Evolutionary conservation across 2,113 vertebrate species (phyloP), one percentile per base, ranked within the genome.

Genomic region (Nycticorax nycticorax): DNA sequence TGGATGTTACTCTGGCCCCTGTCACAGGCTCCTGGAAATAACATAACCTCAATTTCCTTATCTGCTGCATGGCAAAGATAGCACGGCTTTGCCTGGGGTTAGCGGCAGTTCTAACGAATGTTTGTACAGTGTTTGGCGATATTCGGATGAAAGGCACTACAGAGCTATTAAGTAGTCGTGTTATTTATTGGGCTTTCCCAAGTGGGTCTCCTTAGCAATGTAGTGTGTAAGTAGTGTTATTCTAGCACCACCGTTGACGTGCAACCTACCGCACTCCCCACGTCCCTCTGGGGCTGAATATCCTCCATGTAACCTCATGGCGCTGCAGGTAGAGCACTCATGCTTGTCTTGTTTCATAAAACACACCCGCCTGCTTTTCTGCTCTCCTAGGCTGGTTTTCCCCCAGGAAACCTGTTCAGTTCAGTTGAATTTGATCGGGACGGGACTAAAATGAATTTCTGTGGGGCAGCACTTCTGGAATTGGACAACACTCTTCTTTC

Each of bases 151-250:
- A 93, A 95, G 72, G 59, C 68, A 84, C 89, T 81, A 62, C 68
- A 78, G 76, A 67, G 22, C n/a, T 86, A 66, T 62, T 88, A 83
- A 85, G 86, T n/a, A 83, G 74, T 66, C 1, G 1, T 71, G 75
- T 83, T 89, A 63, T 91, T 95, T 88, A 77, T 85, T 88, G 59
- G 85, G 68, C 50, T 85, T 90, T 89, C 79, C 91, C 76, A 88
- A 92, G 75, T 74, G 72, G 45, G 9, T 55, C 17, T 85, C 76
- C 83, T 95, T 55, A 86, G 81, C 79, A 69, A 50, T 80, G 83
- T 12, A 74, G 37, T 74, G 59, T 83, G 59, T 35, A 66, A 86
- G 55, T 19, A 66, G 71, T 62, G 41, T 43, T 62, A 77, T 60
- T 85, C n/a, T 24, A 66, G 85, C 78, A 73, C 71, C 9, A 18